These are phyloP conservation scores for Menidia menidia DNA, from an alignment of 2,797 vertebrate genomes.

Conservation along the genomic window DNA sequence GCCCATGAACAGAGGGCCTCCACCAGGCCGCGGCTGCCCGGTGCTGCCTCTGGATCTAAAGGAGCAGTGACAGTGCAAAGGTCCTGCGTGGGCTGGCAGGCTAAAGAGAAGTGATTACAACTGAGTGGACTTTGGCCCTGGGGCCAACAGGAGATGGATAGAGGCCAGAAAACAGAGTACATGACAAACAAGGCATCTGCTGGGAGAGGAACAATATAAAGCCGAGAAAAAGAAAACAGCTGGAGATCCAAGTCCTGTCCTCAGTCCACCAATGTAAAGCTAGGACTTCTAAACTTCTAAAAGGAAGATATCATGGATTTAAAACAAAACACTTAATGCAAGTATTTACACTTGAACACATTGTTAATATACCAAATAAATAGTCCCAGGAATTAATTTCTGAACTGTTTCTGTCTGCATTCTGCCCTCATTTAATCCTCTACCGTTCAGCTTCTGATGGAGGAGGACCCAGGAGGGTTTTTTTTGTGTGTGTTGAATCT, in stretches of 20 bases:
- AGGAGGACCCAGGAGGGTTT: slow-evolving; percentile 36
- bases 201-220: slow-evolving; percentile 15
- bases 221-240: slow-evolving; percentile 17
- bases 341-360: slow-evolving; percentile 17
- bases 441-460: slow-evolving; percentile 10
- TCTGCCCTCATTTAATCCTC: slow-evolving; percentile 26
- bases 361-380: slow-evolving; percentile 21
- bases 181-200: slow-evolving; percentile 53
- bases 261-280: neutral
- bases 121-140: slow-evolving; percentile 56
- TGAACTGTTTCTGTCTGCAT: slow-evolving; percentile 25
- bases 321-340: neutral
- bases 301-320: neutral
- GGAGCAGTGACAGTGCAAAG: slow-evolving; percentile 61
- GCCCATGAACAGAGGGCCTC: neutral
- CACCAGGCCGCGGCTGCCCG: slow-evolving; percentile 16
- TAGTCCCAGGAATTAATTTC: slow-evolving; percentile 21
- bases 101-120: slow-evolving; percentile 66
- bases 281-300: neutral
- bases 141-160: slow-evolving; percentile 51
- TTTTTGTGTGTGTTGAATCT: slow-evolving; percentile 14
- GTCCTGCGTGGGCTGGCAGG: slow-evolving; percentile 59
- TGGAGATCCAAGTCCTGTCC: slow-evolving; percentile 11
- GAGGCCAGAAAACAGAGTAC: slow-evolving; percentile 45
- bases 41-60: slow-evolving; percentile 16